Base-by-base conservation (phyloP, 1,140 invertebrate genomes). In the Neodiprion lecontei region DNA sequence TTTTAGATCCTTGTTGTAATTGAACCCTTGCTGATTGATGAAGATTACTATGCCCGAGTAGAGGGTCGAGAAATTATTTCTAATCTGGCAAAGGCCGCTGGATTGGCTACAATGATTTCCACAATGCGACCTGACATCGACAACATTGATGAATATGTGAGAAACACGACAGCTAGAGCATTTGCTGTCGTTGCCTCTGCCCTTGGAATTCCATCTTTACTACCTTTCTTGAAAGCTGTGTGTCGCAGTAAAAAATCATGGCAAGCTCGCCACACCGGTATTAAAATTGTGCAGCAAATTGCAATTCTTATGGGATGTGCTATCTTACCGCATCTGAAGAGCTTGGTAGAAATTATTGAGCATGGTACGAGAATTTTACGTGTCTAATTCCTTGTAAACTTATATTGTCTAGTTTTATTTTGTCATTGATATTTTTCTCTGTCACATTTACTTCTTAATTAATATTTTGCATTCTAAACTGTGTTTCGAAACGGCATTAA, bases 121-220 rank as follows among this genome's bases (percentile, higher is more conserved):
- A 99, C 98, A 0, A 99, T 99, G 99, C 92, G 99, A 88, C 99
- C 99, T 7, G 99, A 99, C 91, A 99, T 99, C 84, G 99, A 99
- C 86, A 99, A 99, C 85, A 99, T 99, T 82, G 99, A 99, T 89
- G 99, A 99, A 89, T 99, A 99, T 80, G 99, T 99, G 0, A 91
- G 99, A 85, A 99, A 99, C 87, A 99, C 99, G 0, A 99, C 99
- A 10, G 98, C 99, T 1, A 90, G 99, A 81, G 99, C 99, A 0
- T 99, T 99, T 88, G 99, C 99, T 65, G 98, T 99, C 0, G 99
- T 99, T 1, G 99, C 99, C 0, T 99, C 98, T 10, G 98, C 99
- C 73, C 90, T 99, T 40, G 98, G 98, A 83, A 99, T 99, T 80
- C 99, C 99, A 12, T 99, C 98, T 0, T 89, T 99, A 0, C 87